Base-by-base conservation (phyloP, 2,113 vertebrate species). In the Gymnarchus niloticus region DNA sequence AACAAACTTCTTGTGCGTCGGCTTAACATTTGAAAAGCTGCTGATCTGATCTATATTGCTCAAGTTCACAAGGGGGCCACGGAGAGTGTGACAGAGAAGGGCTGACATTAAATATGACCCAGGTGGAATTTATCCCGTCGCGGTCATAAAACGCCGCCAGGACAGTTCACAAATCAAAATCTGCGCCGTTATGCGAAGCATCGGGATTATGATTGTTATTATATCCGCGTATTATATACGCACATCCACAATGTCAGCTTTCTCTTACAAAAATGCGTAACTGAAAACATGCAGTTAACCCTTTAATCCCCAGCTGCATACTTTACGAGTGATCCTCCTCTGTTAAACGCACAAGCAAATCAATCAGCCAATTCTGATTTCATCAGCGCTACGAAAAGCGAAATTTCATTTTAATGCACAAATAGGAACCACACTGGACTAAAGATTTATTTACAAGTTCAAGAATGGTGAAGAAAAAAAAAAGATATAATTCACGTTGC, bases 121-220 rank as follows among this genome's bases (percentile, higher is more conserved):
- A 95, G 91, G 92, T 94, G 93, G 93, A 92, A 89, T 92, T 93
- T 93, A 91, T 95, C 91, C 91, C 91, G 87, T 91, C 91, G 90
- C 91, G 91, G 89, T 93, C 92, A 93, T 94, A 94, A 95, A 81
- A 93, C 89, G 89, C 92, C 91, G 89, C 87, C 56, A 89, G 89
- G 92, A 93, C 94, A 92, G 92, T 91, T 94, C 92, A 94, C 93
- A 94, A 94, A 95, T 95, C 93, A 94, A 89, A 91, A 90, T 89
- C 90, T 90, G 89, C 89, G 88, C 91, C 94, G 92, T 92, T 92
- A 92, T 93, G 92, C 89, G 93, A 93, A 92, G 92, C 90, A 84
- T 92, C 93, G 69, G 87, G 91, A 89, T 93, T 94, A 92, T 94
- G 94, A 93, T 92, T 93, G 92, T 93, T 94, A 93, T 94, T 93